Conservation (phyloP, 2,888 invertebrate species). For the Metallyticus violacea region DNA sequence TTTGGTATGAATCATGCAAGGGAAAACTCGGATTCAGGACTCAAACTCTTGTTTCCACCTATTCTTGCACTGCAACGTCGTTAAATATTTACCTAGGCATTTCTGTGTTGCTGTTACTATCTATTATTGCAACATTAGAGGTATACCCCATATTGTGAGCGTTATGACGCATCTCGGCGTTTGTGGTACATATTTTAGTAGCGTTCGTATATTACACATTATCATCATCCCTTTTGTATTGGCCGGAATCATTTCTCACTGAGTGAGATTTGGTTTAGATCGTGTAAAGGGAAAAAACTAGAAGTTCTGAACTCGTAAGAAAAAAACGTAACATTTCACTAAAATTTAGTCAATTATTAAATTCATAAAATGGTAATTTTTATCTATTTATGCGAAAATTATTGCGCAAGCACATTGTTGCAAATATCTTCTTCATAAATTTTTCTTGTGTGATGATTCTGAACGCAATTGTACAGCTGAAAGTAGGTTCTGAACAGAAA, state of each 20-base stretch:
- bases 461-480: no score
- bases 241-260: not conserved
- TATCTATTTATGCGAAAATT: no score
- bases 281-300: no score
- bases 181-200: not conserved
- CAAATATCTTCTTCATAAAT: no score
- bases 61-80: not conserved
- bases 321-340: no score
- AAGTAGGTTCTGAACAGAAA: no score
- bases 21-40: not conserved
- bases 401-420: no score
- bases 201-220: not conserved
- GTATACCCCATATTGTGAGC: not conserved
- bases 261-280: not conserved
- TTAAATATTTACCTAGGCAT: not conserved
- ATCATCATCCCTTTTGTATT: not conserved
- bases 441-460: no score
- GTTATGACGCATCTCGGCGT: not conserved
- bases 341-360: no score
- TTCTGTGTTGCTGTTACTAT: not conserved
- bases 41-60: not conserved
- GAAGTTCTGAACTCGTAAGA: no score
- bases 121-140: not conserved
- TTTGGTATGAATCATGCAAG: not conserved
- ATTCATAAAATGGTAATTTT: no score